phyloP scores from a whole-genome alignment of 2,113 vertebrate species.

The Mormyrus iriodes region DNA sequence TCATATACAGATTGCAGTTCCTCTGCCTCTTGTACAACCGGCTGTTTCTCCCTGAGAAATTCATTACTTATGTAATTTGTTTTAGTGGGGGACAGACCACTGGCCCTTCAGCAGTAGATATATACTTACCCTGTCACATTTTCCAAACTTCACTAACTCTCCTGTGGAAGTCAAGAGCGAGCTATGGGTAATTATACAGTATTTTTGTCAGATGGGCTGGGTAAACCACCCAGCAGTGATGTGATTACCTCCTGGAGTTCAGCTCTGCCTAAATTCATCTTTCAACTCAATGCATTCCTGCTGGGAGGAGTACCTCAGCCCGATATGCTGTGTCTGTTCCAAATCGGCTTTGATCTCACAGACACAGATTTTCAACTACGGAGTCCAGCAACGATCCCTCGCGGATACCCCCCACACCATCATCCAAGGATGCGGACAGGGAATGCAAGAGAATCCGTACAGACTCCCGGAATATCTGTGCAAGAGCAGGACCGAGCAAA shows the following conservation, averaged over 20 bases:
- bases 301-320: background rate
- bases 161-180: background rate
- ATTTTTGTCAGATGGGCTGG: background rate
- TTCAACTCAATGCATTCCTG: background rate
- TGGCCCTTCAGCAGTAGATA: background rate
- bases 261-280: background rate
- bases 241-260: background rate
- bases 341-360: conserved; percentile 12
- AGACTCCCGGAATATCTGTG: background rate
- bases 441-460: background rate
- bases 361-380: background rate
- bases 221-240: background rate
- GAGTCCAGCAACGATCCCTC: background rate
- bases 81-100: background rate
- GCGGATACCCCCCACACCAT: background rate
- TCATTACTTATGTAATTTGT: background rate
- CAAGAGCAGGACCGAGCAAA: background rate
- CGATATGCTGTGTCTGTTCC: background rate
- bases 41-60: background rate
- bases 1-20: background rate
- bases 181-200: background rate
- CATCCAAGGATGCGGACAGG: background rate
- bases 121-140: background rate
- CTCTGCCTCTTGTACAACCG: background rate
- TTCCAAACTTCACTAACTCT: background rate